Percentiles rank a stretch among this genome's conserved stretches.
Evolutionary conservation across 2,888 invertebrate genomes (phyloP).

Genomic region (Patella depressa): DNA sequence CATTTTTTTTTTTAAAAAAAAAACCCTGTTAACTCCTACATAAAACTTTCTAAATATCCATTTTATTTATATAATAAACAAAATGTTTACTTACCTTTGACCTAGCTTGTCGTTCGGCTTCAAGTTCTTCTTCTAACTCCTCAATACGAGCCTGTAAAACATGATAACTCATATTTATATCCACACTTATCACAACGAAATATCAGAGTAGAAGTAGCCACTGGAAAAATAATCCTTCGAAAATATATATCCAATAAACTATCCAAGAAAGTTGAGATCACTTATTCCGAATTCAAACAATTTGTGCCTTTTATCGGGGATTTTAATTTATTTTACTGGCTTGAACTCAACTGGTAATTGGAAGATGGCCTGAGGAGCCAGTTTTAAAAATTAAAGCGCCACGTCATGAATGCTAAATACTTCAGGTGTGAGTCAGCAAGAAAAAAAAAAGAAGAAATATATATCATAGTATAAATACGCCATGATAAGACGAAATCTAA

Average conservation of each 20-base stretch:
- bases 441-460: neutral
- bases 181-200: neutral
- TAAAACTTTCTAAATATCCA: too few species aligned
- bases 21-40: too few species aligned
- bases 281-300: neutral
- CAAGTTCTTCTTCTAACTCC: slow-evolving; percentile 99
- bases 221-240: too few species aligned
- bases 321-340: slow-evolving; percentile 24
- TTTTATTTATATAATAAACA: too few species aligned
- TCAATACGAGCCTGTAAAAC: slow-evolving; percentile 84
- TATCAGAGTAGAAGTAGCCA: slow-evolving; percentile 9
- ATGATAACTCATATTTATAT: slow-evolving; percentile 34
- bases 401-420: slow-evolving; percentile 13
- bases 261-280: slow-evolving; percentile 1
- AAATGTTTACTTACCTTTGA: slow-evolving; percentile 77
- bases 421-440: slow-evolving; percentile 23
- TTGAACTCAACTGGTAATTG: slow-evolving; percentile 3
- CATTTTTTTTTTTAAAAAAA: too few species aligned
- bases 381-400: neutral
- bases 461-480: too few species aligned
- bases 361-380: too few species aligned
- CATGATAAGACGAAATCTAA: too few species aligned
- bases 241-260: too few species aligned
- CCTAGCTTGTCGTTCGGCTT: slow-evolving; percentile 97
- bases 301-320: neutral